These are phyloP conservation scores for Candidula unifasciata DNA, from an alignment of 2,888 invertebrate species.

Conservation along the genomic window DNA sequence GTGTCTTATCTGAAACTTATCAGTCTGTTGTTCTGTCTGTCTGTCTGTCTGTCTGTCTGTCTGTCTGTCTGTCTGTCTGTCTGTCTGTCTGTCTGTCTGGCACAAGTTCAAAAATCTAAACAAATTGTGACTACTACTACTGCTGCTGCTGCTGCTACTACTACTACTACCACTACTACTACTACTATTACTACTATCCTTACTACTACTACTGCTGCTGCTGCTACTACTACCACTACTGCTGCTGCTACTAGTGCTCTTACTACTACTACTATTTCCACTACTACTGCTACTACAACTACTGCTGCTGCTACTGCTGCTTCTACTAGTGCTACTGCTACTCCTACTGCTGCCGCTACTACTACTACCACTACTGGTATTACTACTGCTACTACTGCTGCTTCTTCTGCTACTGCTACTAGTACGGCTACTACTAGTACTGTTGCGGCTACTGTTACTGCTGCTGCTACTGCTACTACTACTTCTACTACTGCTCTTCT, in stretches of 20 bases:
- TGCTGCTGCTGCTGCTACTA: neutral
- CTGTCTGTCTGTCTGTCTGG: no score
- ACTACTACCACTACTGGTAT: slow-evolving; percentile 27
- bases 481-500: slow-evolving; percentile 9
- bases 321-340: slow-evolving; percentile 22
- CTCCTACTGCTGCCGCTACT: neutral
- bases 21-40: no score
- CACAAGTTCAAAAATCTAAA: no score
- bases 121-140: no score
- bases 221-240: neutral
- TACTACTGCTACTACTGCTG: slow-evolving; percentile 25
- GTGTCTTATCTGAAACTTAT: no score
- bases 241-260: slow-evolving; percentile 12
- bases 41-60: no score
- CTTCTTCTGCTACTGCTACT: slow-evolving; percentile 24
- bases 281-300: slow-evolving; percentile 44
- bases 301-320: slow-evolving; percentile 36
- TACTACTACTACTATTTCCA: slow-evolving; percentile 28
- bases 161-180: neutral
- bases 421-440: neutral
- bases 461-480: slow-evolving; percentile 24
- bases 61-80: no score
- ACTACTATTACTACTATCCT: neutral
- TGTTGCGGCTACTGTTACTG: slow-evolving; percentile 24
- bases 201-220: neutral